Percentiles rank a stretch among this genome's conserved stretches.
Evolutionary conservation across 2,888 invertebrate genomes (phyloP).

Genomic region (Apoderus coryli): DNA sequence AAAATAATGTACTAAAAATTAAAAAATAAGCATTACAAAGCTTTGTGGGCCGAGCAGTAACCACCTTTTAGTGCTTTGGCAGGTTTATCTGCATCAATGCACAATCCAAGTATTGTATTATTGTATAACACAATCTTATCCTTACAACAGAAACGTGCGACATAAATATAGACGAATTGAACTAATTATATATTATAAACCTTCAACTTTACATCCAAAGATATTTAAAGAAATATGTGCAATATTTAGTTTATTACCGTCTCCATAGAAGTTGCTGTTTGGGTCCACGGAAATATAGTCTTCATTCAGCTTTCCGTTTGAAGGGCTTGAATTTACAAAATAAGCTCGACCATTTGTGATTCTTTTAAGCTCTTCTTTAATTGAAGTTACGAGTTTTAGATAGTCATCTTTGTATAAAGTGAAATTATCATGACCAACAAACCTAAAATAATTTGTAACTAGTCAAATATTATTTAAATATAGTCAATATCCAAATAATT

Average conservation of each 20-base stretch:
- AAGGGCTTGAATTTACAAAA: constrained; percentile 79
- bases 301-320: constrained; percentile 61
- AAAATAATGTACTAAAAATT: too few species aligned
- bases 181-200: too few species aligned
- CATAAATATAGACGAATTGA: too few species aligned
- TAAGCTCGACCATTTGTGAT: constrained; percentile 44
- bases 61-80: too few species aligned
- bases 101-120: too few species aligned
- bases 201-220: too few species aligned
- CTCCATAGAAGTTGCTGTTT: constrained; percentile 65
- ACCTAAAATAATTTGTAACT: constrained; percentile 12
- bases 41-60: too few species aligned
- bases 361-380: constrained; percentile 45
- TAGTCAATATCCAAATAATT: constrained; percentile 46
- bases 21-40: too few species aligned
- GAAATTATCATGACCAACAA: constrained; percentile 20
- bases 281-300: constrained; percentile 67
- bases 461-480: neutral
- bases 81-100: too few species aligned
- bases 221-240: too few species aligned
- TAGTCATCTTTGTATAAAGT: constrained; percentile 46
- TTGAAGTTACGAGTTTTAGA: constrained; percentile 55
- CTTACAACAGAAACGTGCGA: too few species aligned
- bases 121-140: too few species aligned
- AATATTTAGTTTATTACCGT: constrained; percentile 53